Base-by-base conservation (phyloP, 1,140 invertebrate species). In the Lanistes nyassanus region DNA sequence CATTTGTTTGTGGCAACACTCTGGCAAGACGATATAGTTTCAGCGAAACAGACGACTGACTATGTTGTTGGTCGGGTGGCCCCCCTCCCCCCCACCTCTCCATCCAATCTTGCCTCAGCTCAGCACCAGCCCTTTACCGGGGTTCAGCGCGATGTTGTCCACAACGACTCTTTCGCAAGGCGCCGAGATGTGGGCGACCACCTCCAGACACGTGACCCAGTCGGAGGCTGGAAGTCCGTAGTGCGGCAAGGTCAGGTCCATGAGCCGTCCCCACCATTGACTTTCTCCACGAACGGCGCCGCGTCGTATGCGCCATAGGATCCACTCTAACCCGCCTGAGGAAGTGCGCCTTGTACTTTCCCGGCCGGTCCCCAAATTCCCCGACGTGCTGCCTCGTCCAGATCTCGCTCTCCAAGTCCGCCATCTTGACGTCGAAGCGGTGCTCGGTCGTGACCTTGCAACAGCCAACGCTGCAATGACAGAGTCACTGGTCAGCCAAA, bases 161-260 rank as follows among this genome's bases (percentile, higher is more conserved):
- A 81, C 74, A 58, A 75, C 77, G n/a, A 81, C 68, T 16, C 37
- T 19, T 51, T 81, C 78, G 37, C 56, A 76, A 6, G 64, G 6
- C 39, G 60, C 53, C 2, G 80, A 76, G 47, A 81, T 80, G 39
- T 81, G 80, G 55, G 80, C 78, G 0, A 76, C 80, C 2, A 81
- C 80, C 62, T 81, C 80, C 11, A 80, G 66, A 5, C 75, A 77
- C 26, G 79, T 60, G 34, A 81, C 47, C 80, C 80, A 81, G 56
- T 81, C 78, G 36, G 77, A 80, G 55, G 77, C 65, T 34, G 76
- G 76, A 51, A 77, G 55, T 47, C 78, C 78, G 42, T 74, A 79
- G 23, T 79, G 78, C 21, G 55, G 75, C 75, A 76, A 56, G 19
- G 79, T 80, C 31, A 80, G 69, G 62, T 80, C 79, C 69, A 80